Evolutionary conservation across 2,113 vertebrate genomes (phyloP), one percentile per base, ranked within the genome.

Genomic region (Dicaeum eximium): DNA sequence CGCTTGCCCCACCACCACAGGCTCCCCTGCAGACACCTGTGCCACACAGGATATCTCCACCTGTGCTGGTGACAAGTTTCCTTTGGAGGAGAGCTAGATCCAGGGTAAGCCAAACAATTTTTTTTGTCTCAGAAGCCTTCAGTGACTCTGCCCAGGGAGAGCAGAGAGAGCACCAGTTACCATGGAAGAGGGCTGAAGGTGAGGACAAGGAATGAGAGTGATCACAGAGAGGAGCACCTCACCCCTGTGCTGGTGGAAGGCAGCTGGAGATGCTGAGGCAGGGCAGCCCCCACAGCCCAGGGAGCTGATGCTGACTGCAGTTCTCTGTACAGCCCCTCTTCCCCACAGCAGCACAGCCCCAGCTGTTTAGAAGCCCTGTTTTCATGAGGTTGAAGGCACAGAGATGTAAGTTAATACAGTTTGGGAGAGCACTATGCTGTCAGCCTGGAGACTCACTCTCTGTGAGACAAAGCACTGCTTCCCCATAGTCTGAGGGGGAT

Each of bases 31-130:
- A 65, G 53, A 17, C 33, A 48, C 24, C 20, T 19, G 11, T 23
- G 14, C 5, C 23, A 25, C 9, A 14, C 28, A 10, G 15, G 11
- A 58, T 21, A 53, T 15, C 31, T 67, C 31, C 42, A 42, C 5
- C 13, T 5, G 0, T 31, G 25, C 48, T 48, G 28, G 37, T 5
- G 8, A 62, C 1, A 0, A 66, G 10, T 37, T 33, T 40, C 14
- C 30, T 19, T 45, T 53, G 51, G 22, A 71, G 45, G 6, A 82
- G 10, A 86, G 2, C 17, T 54, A 74, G 38, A 86, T 18, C 38
- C n/a, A 78, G 10, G 3, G 25, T 40, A 21, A 89, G 35, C 6
- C 45, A 65, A 57, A 48, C 10, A 16, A 21, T 13, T 27, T 13
- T 28, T 45, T 31, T 8, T 12, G 18, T 45, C 66, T 74, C 40